These are phyloP conservation scores for Rhodophaea formosa DNA, from an alignment of 2,888 invertebrate species.

Conservation along the genomic window DNA sequence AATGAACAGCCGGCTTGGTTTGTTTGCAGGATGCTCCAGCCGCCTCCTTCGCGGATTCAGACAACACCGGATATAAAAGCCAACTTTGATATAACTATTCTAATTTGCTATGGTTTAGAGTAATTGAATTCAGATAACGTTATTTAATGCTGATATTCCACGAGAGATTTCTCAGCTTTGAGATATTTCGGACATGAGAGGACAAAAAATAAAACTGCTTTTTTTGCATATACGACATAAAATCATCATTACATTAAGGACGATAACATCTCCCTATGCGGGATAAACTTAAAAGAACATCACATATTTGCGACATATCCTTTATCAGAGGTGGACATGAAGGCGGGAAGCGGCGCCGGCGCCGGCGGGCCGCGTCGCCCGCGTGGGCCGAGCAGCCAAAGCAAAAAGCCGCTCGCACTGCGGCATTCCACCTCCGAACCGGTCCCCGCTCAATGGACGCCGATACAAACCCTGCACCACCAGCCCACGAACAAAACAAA, in stretches of 20 bases:
- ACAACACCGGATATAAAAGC: background rate
- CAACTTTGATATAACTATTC: background rate
- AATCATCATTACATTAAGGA: conserved; percentile 3
- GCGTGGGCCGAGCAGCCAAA: conserved; percentile 65
- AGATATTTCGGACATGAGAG: background rate
- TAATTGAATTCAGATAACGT: too few relatives aligned
- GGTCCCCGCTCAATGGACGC: conserved; percentile 72
- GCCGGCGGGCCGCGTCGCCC: conserved; percentile 53
- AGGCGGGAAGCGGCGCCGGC: conserved; percentile 52
- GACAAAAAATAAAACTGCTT: background rate
- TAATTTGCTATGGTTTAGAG: background rate
- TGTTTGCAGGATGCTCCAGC: conserved; percentile 60
- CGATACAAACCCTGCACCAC: conserved; percentile 43
- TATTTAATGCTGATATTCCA: too few relatives aligned
- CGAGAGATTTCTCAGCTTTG: too few relatives aligned
- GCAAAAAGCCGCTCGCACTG: conserved; percentile 67
- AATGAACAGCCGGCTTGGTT: conserved; percentile 42
- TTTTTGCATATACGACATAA: background rate
- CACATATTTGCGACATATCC: conserved; percentile 67
- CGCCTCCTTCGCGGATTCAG: conserved; percentile 27
- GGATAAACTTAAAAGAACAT: conserved; percentile 40
- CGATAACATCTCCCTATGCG: conserved; percentile 1
- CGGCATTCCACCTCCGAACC: conserved; percentile 73
- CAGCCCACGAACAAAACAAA: conserved; percentile 40
- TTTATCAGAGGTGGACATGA: conserved; percentile 54